These are phyloP conservation scores for Myoxocephalus aenaeus DNA, from an alignment of 2,797 vertebrate species.

Conservation along the genomic window DNA sequence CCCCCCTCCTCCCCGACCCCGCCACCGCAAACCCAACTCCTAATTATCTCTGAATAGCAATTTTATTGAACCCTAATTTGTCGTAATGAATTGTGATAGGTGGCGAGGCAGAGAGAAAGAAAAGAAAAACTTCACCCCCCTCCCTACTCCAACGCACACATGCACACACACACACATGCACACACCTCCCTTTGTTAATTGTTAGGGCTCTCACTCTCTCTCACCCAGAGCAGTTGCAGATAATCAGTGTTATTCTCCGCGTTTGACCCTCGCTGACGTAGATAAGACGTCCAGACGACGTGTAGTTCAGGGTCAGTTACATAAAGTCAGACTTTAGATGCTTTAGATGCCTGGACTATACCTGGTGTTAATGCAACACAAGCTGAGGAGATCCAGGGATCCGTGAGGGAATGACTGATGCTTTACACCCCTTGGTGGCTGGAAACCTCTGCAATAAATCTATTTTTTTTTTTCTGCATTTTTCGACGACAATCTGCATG, in stretches of 20 bases:
- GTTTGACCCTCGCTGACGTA: conserved; percentile 65
- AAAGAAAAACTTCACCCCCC: conserved; percentile 59
- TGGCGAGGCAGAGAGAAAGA: conserved; percentile 84
- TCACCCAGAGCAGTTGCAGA: conserved; percentile 57
- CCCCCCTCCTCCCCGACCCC: conserved; percentile 49
- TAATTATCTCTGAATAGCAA: conserved; percentile 94
- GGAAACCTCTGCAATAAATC: neutral
- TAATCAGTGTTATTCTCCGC: conserved; percentile 58
- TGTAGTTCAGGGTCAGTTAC: conserved; percentile 34
- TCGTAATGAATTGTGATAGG: conserved; percentile 91
- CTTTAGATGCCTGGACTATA: neutral
- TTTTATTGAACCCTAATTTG: conserved; percentile 92
- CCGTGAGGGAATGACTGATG: neutral
- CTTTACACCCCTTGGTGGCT: too few species aligned
- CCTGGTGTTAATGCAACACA: neutral
- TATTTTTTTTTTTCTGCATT: neutral
- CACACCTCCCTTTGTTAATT: conserved; percentile 57
- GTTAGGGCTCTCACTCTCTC: conserved; percentile 36
- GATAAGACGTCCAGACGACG: conserved; percentile 29
- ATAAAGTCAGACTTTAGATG: neutral
- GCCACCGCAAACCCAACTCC: conserved; percentile 82
- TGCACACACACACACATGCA: neutral
- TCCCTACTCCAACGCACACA: too few species aligned
- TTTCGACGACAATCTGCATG: too few species aligned
- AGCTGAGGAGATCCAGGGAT: neutral